Evolutionary conservation across 2,797 vertebrate genomes (phyloP).

Genomic region (Phylloscopus collybita): DNA sequence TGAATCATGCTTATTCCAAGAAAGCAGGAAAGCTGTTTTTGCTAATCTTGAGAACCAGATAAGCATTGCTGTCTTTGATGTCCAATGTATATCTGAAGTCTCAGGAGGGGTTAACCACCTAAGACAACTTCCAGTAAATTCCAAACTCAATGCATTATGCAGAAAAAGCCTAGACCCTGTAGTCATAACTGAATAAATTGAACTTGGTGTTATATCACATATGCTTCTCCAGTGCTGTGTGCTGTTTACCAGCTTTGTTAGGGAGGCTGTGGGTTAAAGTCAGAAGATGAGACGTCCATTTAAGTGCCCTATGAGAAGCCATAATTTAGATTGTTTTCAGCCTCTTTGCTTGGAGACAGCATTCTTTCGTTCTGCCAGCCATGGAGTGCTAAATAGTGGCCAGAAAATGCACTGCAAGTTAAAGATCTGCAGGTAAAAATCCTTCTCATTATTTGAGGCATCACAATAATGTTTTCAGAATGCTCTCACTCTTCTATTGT

Average conservation of each 20-base stretch:
- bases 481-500: neutral
- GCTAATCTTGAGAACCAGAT: neutral
- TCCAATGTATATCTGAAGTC: neutral
- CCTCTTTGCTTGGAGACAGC: neutral
- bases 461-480: slow-evolving; percentile 16
- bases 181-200: slow-evolving; percentile 8
- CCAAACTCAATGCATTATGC: slow-evolving; percentile 20
- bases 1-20: neutral
- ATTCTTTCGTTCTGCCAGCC: neutral
- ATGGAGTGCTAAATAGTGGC: neutral
- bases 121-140: slow-evolving; percentile 20
- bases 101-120: neutral
- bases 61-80: neutral
- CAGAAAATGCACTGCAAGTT: slow-evolving; percentile 23
- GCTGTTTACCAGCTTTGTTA: neutral
- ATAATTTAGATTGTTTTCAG: slow-evolving; percentile 36
- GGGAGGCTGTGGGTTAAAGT: neutral
- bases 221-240: neutral
- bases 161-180: neutral
- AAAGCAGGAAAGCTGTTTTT: neutral
- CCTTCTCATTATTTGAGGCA: neutral
- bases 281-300: slow-evolving; percentile 11
- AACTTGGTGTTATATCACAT: neutral
- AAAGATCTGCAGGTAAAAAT: neutral
- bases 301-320: slow-evolving; percentile 35